Evolutionary conservation across 1,140 invertebrate species (phyloP).

Genomic region (Liolophura sinensis): DNA sequence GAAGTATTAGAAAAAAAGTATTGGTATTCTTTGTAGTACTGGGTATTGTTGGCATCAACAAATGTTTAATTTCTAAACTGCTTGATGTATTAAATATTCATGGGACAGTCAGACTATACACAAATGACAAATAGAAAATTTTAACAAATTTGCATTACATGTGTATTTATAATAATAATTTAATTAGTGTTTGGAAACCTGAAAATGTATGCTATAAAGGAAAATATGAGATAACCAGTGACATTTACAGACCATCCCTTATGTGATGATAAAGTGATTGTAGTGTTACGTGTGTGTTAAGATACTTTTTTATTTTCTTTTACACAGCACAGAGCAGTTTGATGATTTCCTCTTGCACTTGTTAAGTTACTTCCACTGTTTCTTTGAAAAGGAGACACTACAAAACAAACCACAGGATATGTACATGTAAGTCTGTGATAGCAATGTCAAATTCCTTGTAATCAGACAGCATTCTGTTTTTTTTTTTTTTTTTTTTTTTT

Average conservation of each 20-base stretch:
- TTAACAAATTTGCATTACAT: not conserved
- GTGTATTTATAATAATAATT: not conserved
- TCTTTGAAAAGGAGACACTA: constrained; percentile 51
- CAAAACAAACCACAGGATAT: constrained; percentile 50
- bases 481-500: no score
- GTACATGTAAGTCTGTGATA: constrained; percentile 49
- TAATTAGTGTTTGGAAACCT: not conserved
- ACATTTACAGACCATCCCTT: not conserved
- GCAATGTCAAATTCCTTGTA: no score
- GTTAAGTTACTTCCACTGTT: constrained; percentile 55
- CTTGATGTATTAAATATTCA: no score
- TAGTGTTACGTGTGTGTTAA: not conserved
- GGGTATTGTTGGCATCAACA: no score
- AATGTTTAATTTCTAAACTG: no score
- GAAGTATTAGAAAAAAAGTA: no score
- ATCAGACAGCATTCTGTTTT: no score
- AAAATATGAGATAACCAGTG: no score
- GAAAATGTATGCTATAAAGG: not conserved
- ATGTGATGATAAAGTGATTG: not conserved
- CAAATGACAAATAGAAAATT: no score
- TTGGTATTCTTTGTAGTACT: no score
- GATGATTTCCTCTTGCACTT: constrained; percentile 52
- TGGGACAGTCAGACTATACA: no score
- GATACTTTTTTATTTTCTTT: constrained; percentile 16
- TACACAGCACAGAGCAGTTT: constrained; percentile 49